Evolutionary conservation across 2,888 invertebrate genomes (phyloP).

Genomic region (Diarsia brunnea): DNA sequence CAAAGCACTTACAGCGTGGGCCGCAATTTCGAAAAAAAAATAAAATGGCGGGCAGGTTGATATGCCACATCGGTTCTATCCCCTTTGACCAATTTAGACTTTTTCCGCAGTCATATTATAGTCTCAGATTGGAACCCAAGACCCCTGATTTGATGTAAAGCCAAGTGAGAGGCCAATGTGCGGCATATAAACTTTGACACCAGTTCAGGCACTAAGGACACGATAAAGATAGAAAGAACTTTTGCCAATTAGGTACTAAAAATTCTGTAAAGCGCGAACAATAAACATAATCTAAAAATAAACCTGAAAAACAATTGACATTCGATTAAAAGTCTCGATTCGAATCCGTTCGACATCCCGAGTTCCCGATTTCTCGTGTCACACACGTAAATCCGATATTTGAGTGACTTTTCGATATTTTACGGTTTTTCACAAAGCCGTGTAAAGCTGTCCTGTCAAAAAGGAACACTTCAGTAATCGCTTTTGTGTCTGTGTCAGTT

Average conservation of each 20-base stretch:
- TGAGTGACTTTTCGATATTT: constrained; percentile 2
- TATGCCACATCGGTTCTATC: no score
- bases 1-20: no score
- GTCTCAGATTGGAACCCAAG: no score
- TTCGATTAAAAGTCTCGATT: constrained; percentile 6
- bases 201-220: no score
- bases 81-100: no score
- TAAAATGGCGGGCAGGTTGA: no score
- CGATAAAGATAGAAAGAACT: no score
- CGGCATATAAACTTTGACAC: no score
- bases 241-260: not conserved
- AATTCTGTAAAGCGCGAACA: not conserved
- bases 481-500: constrained; percentile 22
- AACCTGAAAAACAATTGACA: constrained; percentile 6
- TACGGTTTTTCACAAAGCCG: not conserved
- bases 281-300: constrained; percentile 3
- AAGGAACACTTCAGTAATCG: constrained; percentile 4
- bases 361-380: constrained; percentile 3
- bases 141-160: no score
- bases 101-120: no score
- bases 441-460: constrained; percentile 3
- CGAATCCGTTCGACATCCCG: not conserved
- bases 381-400: not conserved
- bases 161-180: no score
- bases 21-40: no score